Evolutionary conservation across 2,113 vertebrate genomes (phyloP).

Genomic region (Papio anubis): DNA sequence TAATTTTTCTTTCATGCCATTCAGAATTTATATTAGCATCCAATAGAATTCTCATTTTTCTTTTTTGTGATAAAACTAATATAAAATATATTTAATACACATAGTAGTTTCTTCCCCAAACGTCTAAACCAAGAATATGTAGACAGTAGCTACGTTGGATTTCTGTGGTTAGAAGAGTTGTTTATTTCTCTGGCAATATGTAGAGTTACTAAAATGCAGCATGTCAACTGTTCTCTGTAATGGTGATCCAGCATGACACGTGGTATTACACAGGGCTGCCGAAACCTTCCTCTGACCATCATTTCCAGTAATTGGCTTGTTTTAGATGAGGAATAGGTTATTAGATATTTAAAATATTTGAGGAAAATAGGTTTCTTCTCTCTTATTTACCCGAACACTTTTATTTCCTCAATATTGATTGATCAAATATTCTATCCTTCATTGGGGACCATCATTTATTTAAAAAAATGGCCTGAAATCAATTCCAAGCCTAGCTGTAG

Average conservation of each 20-base stretch:
- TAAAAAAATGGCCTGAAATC: not conserved
- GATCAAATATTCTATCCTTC: not conserved
- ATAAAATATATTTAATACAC: not conserved
- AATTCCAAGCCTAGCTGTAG: not conserved
- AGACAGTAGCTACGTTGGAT: not conserved
- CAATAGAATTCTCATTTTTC: not conserved
- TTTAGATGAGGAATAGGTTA: not conserved
- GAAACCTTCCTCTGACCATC: not conserved
- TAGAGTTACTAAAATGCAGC: not conserved
- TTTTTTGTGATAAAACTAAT: conserved; percentile 11
- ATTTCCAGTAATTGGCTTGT: conserved; percentile 8
- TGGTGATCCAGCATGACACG: rapidly evolving
- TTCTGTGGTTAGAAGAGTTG: not conserved
- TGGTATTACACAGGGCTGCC: not conserved
- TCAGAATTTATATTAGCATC: not conserved
- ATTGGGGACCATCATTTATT: not conserved
- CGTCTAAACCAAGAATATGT: not conserved
- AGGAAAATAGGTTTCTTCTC: not conserved
- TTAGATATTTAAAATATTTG: not conserved
- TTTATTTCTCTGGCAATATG: not conserved
- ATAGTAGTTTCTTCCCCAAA: not conserved
- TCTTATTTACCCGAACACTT: not conserved
- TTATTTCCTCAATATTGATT: conserved; percentile 10
- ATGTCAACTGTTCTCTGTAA: not conserved
- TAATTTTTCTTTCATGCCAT: not conserved